Evolutionary conservation across 2,888 invertebrate species (phyloP), one percentile per base, ranked within the genome.

Genomic region (Rhagonycha lutea): DNA sequence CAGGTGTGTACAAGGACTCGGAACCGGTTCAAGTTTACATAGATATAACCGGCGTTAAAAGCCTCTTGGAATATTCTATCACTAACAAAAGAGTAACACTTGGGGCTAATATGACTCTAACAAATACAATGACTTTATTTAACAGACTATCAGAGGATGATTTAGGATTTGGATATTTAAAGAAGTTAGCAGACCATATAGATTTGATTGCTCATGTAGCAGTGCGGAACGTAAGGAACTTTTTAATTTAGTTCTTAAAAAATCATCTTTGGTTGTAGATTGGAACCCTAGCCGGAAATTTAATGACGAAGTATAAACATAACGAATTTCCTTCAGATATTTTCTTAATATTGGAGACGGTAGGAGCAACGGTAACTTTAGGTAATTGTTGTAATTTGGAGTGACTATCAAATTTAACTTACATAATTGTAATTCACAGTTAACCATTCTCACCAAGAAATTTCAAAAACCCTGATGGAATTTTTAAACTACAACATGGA

Each of bases 261-360:
- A 12, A 68, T n/a, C 4, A 69, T 63, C n/a, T 85, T 85, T 47
- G 14, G 23, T 63, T 72, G 63, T 83, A 92, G 92, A 88, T 91
- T 78, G 94, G 93, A 23, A 92, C 92, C 0, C 87, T 95, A 75
- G 94, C 92, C 72, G 95, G 95, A 12, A 95, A 95, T 83, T 83
- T 92, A 68, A 90, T 90, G 86, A 88, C 94, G 81, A 95, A 95
- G 84, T 91, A 94, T 82, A 84, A 87, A 14, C 90, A 94, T 82
- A 89, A 87, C 1, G 92, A 93, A 61, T 95, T 95, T 83, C 93
- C 92, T 0, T 95, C 95, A 0, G 95, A 95, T 84, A 83, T 95
- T 11, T 94, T 92, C 81, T 83, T 94, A 4, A 87, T 93, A 7
- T 83, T 94, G 12, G 91, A 90, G 85, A 91, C 92, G 1, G 90